phyloP scores from a whole-genome alignment of 2,888 invertebrate species.

The Nymphalis urticae region DNA sequence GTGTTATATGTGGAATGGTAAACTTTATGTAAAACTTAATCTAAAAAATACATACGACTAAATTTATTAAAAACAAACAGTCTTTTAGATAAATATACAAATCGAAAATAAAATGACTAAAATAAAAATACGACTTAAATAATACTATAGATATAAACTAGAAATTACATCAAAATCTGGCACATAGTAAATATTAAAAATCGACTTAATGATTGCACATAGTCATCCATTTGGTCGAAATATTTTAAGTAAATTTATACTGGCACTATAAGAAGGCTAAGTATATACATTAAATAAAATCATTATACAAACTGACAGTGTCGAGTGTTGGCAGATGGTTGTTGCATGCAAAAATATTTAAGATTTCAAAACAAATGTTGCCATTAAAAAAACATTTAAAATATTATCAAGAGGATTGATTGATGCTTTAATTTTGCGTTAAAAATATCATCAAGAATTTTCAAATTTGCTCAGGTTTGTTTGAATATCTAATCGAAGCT shows the following conservation, averaged over 20 bases:
- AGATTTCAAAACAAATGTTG: no score
- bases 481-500: constrained; percentile 46
- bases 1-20: constrained; percentile 42
- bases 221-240: constrained; percentile 6
- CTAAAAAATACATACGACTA: constrained; percentile 41
- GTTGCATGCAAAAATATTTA: no score
- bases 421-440: no score
- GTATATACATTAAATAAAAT: background rate
- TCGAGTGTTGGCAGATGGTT: no score
- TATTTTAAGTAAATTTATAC: background rate
- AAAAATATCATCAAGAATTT: background rate
- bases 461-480: background rate
- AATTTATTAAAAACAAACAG: constrained; percentile 18
- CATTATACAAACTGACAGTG: background rate
- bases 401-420: no score
- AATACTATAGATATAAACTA: constrained; percentile 29
- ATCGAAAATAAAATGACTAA: constrained; percentile 35
- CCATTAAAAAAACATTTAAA: no score
- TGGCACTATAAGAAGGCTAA: background rate
- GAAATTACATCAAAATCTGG: constrained; percentile 31
- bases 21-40: constrained; percentile 43
- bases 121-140: constrained; percentile 18
- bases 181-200: constrained; percentile 25
- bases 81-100: constrained; percentile 42
- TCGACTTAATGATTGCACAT: constrained; percentile 21